phyloP scores from a whole-genome alignment of 2,888 invertebrate species.

The Orthonychiurus folsomi region DNA sequence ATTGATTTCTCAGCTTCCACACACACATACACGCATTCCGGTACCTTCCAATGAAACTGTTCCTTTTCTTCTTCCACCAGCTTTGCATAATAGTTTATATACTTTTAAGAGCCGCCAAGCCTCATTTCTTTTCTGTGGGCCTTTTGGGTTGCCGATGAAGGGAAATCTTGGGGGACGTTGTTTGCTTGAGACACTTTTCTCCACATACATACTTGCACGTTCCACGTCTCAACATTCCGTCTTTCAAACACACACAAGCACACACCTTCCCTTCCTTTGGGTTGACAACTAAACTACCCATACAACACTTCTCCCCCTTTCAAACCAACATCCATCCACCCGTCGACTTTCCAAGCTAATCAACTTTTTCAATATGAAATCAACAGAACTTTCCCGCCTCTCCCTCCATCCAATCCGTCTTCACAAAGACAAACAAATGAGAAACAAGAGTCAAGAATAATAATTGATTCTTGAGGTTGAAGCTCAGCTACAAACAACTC shows the following conservation, averaged over 20 bases:
- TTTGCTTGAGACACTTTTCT: background rate
- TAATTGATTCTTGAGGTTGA: constrained; percentile 29
- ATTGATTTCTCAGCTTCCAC: constrained; percentile 29
- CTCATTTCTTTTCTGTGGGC: background rate
- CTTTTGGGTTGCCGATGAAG: background rate
- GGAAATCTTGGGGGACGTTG: no score
- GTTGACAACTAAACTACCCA: background rate
- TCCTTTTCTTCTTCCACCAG: background rate
- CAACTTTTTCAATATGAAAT: constrained; percentile 24
- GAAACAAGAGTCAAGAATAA: constrained; percentile 14
- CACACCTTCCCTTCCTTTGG: background rate
- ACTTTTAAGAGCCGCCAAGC: background rate
- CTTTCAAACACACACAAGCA: background rate
- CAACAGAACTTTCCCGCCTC: constrained; percentile 10
- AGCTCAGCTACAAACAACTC: constrained; percentile 12
- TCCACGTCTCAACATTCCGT: background rate
- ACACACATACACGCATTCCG: background rate
- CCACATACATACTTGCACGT: no score
- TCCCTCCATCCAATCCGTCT: no score
- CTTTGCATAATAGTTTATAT: background rate
- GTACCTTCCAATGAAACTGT: background rate
- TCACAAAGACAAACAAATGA: constrained; percentile 5
- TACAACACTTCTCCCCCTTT: background rate
- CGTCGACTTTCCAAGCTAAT: constrained; percentile 16
- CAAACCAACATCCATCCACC: background rate